Conservation (phyloP, 2,113 vertebrate genomes). For the Caloenas nicobarica region DNA sequence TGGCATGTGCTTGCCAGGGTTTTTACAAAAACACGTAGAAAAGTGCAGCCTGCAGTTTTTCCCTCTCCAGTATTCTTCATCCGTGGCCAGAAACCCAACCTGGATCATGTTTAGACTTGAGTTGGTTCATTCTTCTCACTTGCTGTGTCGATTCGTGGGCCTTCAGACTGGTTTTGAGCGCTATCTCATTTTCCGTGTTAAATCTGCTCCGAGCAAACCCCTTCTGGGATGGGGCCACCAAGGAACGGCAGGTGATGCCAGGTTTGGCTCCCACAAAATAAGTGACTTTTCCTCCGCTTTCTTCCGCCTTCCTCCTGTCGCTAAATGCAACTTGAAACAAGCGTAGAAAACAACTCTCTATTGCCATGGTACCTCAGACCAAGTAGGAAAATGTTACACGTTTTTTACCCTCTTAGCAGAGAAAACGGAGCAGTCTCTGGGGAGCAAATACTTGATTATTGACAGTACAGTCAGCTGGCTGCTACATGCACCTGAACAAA, state of each 20-base stretch:
- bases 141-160: neutral
- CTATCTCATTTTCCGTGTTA: neutral
- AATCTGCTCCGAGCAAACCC: neutral
- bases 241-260: neutral
- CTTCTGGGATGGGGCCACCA: neutral
- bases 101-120: neutral
- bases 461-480: neutral
- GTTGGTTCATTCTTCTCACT: neutral
- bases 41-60: neutral
- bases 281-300: neutral
- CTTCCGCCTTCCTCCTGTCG: neutral
- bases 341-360: neutral
- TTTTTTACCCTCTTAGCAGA: neutral
- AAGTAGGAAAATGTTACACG: neutral
- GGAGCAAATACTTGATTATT: neutral
- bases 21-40: neutral
- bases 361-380: neutral
- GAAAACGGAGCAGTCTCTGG: neutral
- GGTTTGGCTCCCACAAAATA: neutral
- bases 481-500: neutral
- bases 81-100: neutral
- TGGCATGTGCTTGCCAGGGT: rapidly evolving
- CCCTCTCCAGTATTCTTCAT: neutral
- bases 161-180: neutral
- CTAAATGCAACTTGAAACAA: neutral